Evolutionary conservation across 2,113 vertebrate genomes (phyloP), one percentile per base, ranked within the genome.

Genomic region (Onychostoma macrolepis): DNA sequence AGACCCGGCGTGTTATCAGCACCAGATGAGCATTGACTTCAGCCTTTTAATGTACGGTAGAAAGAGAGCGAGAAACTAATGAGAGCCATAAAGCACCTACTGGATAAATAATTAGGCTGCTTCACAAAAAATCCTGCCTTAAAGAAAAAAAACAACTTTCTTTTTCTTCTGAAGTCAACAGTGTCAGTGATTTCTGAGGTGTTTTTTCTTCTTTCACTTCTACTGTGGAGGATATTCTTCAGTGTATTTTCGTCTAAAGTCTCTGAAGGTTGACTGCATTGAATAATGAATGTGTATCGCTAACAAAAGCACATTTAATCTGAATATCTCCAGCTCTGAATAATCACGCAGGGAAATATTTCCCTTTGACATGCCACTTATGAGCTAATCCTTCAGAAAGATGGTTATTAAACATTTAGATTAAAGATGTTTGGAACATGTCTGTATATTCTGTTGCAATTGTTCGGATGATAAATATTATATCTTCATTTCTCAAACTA

Each of bases 61-160:
- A 94, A 92, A 92, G 80, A 93, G 90, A 92, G 86, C 4, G 91
- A 92, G 91, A 92, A 94, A 94, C 94, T 95, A 95, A 95, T 94
- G 94, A 94, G 92, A 92, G 92, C 93, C 92, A 94, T 94, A 94
- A 95, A 94, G 77, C 69, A 90, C 91, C 92, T 93, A 92, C 87
- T 92, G 94, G 93, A 94, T 94, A 94, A 94, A 95, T 95, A 95
- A 95, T 95, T 94, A 94, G 91, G 91, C 92, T 91, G 92, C 89
- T 86, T 91, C 61, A 71, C 61, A 71, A 30, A 61, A 86, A 79
- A 88, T 84, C 43, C 53, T 67, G 89, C 85, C 87, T 90, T 79
- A 93, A 43, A 77, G 61, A 26, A 48, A 15, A 48, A 63, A 58
- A 28, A 76, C 12, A 19, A 36, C 13, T 61, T 81, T 72, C 8